Conservation (phyloP, 53 echinoderm and acorn worm genomes). For the Hippasteria phrygiana region DNA sequence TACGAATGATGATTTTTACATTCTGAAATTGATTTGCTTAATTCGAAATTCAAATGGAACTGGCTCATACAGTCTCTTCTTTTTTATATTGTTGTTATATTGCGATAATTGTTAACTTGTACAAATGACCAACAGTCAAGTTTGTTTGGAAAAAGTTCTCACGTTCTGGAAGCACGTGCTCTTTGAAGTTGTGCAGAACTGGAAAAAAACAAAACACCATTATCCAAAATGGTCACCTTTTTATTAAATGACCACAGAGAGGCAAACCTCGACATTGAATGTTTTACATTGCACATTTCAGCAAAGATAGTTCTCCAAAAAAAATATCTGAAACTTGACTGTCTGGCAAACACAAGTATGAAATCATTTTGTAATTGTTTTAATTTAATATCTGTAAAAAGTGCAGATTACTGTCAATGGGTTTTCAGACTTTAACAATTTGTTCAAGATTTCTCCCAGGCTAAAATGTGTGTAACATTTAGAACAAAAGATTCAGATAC, state of each 20-base stretch:
- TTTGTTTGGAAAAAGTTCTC: neutral
- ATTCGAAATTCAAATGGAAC: conserved; percentile 9
- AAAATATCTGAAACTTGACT: neutral
- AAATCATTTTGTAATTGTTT: neutral
- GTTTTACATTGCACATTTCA: neutral
- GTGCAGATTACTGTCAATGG: too few species aligned
- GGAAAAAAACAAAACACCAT: too few species aligned
- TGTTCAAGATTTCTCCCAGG: too few species aligned
- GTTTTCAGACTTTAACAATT: too few species aligned
- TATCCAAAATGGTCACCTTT: too few species aligned
- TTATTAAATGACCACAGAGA: too few species aligned
- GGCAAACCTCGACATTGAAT: neutral
- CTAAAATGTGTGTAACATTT: too few species aligned
- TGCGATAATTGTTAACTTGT: neutral
- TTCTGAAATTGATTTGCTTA: neutral
- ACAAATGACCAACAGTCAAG: conserved; percentile 7
- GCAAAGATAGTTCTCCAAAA: neutral
- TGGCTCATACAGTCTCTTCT: conserved; percentile 25
- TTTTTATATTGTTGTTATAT: neutral
- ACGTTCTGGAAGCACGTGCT: neutral
- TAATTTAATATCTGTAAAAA: neutral
- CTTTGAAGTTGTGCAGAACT: too few species aligned
- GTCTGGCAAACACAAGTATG: neutral
- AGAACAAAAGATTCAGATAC: too few species aligned
- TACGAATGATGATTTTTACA: neutral